phyloP scores from a whole-genome alignment of 2,888 invertebrate genomes.

The Zaprionus obscuricornis region DNA sequence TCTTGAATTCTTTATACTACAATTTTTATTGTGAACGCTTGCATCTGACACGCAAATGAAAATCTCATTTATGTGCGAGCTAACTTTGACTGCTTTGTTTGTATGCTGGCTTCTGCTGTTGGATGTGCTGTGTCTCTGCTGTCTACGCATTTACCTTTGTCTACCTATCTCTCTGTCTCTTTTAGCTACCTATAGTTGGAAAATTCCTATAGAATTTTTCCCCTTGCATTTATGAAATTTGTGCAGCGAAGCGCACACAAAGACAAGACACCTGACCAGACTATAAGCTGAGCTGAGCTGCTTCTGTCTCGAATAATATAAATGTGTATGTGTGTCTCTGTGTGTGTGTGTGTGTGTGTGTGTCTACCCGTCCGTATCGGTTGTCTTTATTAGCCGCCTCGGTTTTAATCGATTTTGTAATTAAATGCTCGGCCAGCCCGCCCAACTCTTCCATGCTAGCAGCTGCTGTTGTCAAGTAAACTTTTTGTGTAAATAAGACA shows the following conservation, averaged over 20 bases:
- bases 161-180: constrained; percentile 19
- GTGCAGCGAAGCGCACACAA: constrained; percentile 35
- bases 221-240: constrained; percentile 22
- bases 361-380: neutral
- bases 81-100: constrained; percentile 36
- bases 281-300: no score
- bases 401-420: constrained; percentile 62
- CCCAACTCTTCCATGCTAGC: neutral
- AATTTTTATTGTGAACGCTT: no score
- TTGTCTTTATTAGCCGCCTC: constrained; percentile 32
- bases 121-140: constrained; percentile 12
- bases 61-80: constrained; percentile 52
- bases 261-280: constrained; percentile 11
- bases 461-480: constrained; percentile 49
- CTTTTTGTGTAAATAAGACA: constrained; percentile 55
- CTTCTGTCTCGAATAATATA: neutral
- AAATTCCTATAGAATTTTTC: constrained; percentile 17
- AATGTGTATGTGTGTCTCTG: neutral
- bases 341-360: no score
- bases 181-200: constrained; percentile 18
- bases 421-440: constrained; percentile 41
- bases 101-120: no score
- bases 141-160: constrained; percentile 1
- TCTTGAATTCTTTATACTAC: no score
- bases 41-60: constrained; percentile 53